Percentiles rank a stretch among this genome's conserved stretches.
Evolutionary conservation across 2,888 invertebrate genomes (phyloP).

Genomic region (Scaptomyza polygonia): DNA sequence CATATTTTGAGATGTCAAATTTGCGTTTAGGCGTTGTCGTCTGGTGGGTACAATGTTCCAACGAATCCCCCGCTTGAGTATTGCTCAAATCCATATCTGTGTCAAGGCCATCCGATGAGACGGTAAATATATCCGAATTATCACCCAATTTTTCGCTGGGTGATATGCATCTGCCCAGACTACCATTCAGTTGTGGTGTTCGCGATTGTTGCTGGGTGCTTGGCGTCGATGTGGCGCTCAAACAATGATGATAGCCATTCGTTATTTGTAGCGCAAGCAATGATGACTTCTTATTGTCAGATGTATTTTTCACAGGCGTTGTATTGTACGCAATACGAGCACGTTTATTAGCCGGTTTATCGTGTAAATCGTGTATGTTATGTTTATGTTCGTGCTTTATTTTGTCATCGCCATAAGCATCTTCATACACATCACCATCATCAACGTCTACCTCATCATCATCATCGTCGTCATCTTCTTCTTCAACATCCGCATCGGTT

Average conservation of each 20-base stretch:
- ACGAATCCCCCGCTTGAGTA: constrained; percentile 72
- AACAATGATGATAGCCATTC: constrained; percentile 47
- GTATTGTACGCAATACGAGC: constrained; percentile 26
- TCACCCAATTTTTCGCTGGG: constrained; percentile 83
- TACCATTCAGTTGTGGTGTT: constrained; percentile 79
- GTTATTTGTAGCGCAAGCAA: constrained; percentile 38
- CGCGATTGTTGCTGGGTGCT: constrained; percentile 60
- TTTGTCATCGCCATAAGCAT: constrained; percentile 66
- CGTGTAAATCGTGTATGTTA: background rate
- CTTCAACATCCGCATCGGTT: constrained; percentile 70
- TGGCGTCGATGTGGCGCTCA: constrained; percentile 68
- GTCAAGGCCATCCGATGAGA: constrained; percentile 84
- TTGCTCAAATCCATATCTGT: constrained; percentile 83
- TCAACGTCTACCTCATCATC: constrained; percentile 20
- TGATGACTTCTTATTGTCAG: constrained; percentile 50
- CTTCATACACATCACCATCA: constrained; percentile 64
- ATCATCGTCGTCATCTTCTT: constrained; percentile 46
- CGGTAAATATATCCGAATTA: constrained; percentile 84
- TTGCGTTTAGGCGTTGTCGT: constrained; percentile 74
- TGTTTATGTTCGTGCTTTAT: constrained; percentile 4
- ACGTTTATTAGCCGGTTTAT: constrained; percentile 40
- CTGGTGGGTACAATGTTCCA: constrained; percentile 65
- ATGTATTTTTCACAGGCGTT: constrained; percentile 7
- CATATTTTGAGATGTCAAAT: constrained; percentile 80
- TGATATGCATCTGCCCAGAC: constrained; percentile 82